Percentiles rank a stretch among this genome's conserved stretches.
These are phyloP conservation scores for Rhabdophis nuchalis DNA, from an alignment of 2,797 vertebrate species.

Conservation along the genomic window DNA sequence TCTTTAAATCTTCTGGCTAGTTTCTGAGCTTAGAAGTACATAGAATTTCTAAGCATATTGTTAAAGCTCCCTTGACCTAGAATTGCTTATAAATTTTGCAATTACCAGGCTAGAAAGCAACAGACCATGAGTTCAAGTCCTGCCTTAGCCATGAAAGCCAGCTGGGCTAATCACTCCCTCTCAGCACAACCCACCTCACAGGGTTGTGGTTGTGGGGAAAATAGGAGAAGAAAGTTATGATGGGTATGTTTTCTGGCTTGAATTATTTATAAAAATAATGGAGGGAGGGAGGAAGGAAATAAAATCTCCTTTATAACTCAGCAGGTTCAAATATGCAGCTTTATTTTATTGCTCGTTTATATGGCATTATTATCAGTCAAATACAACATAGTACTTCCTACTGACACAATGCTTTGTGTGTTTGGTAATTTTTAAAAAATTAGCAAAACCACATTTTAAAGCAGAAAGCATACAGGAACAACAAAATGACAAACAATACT, in stretches of 20 bases:
- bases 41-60: no score
- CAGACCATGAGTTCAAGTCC: background rate
- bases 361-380: background rate
- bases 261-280: background rate
- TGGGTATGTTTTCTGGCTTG: background rate
- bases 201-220: background rate
- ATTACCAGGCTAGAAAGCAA: background rate
- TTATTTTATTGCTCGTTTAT: background rate
- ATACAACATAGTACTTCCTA: background rate
- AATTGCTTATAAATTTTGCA: background rate
- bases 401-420: background rate
- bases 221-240: background rate
- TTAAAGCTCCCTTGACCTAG: background rate
- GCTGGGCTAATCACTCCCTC: background rate
- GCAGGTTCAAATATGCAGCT: background rate
- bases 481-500: background rate
- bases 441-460: background rate
- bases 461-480: background rate
- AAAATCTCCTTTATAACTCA: background rate
- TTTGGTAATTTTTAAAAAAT: background rate
- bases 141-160: background rate
- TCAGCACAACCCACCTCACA: background rate
- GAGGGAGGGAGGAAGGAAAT: no score
- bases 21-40: background rate
- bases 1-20: background rate